Evolutionary conservation across 2,797 vertebrate species (phyloP), one percentile per base, ranked within the genome.

Genomic region (Schizothorax lantsangensis): DNA sequence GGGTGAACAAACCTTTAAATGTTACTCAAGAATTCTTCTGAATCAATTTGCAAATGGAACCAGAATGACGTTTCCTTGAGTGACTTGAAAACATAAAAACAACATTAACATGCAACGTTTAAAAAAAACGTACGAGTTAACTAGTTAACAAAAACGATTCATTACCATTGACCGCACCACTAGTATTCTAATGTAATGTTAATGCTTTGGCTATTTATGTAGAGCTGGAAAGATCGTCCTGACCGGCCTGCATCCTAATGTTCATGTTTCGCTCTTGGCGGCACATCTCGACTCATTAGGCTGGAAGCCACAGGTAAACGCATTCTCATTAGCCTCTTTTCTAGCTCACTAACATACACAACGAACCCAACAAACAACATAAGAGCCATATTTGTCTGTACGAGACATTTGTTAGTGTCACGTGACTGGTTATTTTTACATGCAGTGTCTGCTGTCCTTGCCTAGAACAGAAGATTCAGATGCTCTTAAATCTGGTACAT

Each of bases 201-300:
- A 64, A 62, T 45, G 38, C n/a, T 26, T 62, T 12, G 9, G 33
- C 36, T 79, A 15, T 79, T 79, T 62, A 26, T 59, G 14, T n/a
- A 9, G 38, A 26, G 78, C 78, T 43, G 52, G 6, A 38, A 49
- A 57, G 21, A 78, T n/a, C 3, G 6, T 38, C 75, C 49, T 38
- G 74, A 78, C 30, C 6, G 3, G 19, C 74, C 49, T 83, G 73
- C 82, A 75, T 84, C 33, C 26, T 71, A 59, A 33, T 82, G 85
- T 69, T 87, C 85, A 78, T 23, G 71, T 77, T 86, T 43, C 43
- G 15, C 23, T 47, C 71, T 33, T 43, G 43, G 43, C 14, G 66
- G 64, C 72, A 49, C 79, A 36, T 52, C 36, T 68, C 21, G 84
- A 87, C 84, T 87, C 87, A 90, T 90, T 85, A 85, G 83, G 57